Conservation (phyloP, 2,113 vertebrate genomes). For the Mionectes macconnelli region DNA sequence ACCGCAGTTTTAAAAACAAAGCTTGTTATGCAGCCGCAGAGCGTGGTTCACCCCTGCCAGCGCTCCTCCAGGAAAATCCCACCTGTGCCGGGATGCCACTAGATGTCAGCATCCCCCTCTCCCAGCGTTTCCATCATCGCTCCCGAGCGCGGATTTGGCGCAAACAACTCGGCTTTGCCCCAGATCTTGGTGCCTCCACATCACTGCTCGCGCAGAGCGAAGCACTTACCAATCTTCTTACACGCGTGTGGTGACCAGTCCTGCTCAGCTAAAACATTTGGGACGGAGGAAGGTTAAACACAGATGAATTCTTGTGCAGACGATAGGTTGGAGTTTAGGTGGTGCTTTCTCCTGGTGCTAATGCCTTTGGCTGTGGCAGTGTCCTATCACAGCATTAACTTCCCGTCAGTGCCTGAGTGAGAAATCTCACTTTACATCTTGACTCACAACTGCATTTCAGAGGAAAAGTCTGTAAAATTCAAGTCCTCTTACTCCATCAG, state of each 20-base stretch:
- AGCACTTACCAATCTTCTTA: neutral
- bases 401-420: neutral
- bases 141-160: rapidly evolving
- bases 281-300: neutral
- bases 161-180: neutral
- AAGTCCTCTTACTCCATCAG: neutral
- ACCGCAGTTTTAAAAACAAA: neutral
- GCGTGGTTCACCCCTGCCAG: rapidly evolving
- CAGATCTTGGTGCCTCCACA: neutral
- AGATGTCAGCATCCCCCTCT: neutral
- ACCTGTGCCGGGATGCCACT: neutral
- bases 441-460: neutral
- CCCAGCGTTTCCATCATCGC: neutral
- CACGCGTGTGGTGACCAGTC: neutral
- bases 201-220: neutral
- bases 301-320: neutral
- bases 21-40: neutral
- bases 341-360: neutral
- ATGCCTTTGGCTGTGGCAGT: neutral
- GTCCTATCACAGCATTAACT: neutral
- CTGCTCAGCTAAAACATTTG: neutral
- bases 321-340: neutral
- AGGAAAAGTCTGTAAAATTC: neutral
- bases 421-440: neutral
- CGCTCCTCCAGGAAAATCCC: rapidly evolving